These are phyloP conservation scores for Eledone cirrhosa DNA, from an alignment of 2,888 invertebrate species.

Conservation along the genomic window DNA sequence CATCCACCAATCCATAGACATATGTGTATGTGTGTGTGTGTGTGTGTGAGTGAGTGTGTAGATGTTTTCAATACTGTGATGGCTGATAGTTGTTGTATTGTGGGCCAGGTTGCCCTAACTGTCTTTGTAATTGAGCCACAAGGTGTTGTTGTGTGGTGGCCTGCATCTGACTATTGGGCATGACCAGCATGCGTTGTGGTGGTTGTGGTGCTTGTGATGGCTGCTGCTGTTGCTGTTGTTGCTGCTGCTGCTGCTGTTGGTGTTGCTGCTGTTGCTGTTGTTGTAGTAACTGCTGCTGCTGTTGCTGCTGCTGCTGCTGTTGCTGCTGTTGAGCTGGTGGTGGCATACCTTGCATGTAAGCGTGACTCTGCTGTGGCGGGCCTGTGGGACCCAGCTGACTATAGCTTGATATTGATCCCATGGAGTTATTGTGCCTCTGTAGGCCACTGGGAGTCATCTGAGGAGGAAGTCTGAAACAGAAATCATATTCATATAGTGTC, in stretches of 20 bases:
- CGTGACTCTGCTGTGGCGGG: slow-evolving; percentile 36
- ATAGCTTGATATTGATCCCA: slow-evolving; percentile 47
- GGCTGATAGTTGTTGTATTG: slow-evolving; percentile 39
- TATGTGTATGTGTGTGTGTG: neutral
- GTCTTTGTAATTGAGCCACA: slow-evolving; percentile 54
- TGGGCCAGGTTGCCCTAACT: slow-evolving; percentile 42
- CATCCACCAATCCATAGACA: neutral
- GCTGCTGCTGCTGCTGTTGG: slow-evolving; percentile 33
- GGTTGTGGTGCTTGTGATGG: slow-evolving; percentile 32
- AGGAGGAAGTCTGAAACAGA: slow-evolving; percentile 39
- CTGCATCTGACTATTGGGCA: slow-evolving; percentile 68
- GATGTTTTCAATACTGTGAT: slow-evolving; percentile 39
- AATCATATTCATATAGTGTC: neutral
- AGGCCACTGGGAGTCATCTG: slow-evolving; percentile 36
- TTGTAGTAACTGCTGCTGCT: slow-evolving; percentile 43
- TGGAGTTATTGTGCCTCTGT: slow-evolving; percentile 35
- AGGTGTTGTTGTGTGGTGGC: slow-evolving; percentile 64
- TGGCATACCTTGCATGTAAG: slow-evolving; percentile 46
- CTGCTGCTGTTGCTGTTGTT: slow-evolving; percentile 33
- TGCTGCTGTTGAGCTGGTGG: slow-evolving; percentile 52
- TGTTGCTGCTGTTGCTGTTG: slow-evolving; percentile 37
- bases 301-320: slow-evolving; percentile 38
- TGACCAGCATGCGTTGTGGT: slow-evolving; percentile 39
- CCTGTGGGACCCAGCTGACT: slow-evolving; percentile 55
- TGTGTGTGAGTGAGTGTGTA: neutral